A percentile compares a stretch with the other conserved stretches of the same genome.
phyloP scores from a whole-genome alignment of 2,888 invertebrate species.

The Gari tellinella region DNA sequence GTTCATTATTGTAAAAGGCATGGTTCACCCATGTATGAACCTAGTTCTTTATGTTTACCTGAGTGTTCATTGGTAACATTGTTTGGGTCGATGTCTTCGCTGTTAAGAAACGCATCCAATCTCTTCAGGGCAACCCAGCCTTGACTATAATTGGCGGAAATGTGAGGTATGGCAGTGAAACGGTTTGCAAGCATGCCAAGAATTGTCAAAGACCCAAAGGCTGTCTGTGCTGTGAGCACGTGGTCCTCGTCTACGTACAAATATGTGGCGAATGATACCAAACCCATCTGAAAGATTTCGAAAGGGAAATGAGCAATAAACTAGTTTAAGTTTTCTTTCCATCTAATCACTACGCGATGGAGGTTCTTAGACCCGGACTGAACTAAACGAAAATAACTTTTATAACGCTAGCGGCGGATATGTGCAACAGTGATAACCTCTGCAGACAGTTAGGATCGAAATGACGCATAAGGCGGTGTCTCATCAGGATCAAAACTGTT shows the following conservation, averaged over 20 bases:
- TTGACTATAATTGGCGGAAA: conserved; percentile 87
- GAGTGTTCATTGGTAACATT: conserved; percentile 50
- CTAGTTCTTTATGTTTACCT: conserved; percentile 14
- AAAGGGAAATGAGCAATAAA: no score
- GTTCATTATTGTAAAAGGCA: no score
- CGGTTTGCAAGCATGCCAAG: conserved; percentile 88
- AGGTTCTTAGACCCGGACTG: no score
- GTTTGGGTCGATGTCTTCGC: conserved; percentile 58
- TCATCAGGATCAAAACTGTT: no score
- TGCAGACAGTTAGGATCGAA: no score
- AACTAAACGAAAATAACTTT: no score
- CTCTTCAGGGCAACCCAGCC: conserved; percentile 59
- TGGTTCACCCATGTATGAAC: no score
- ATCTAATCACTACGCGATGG: no score
- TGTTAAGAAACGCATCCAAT: conserved; percentile 58
- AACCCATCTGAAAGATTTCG: conserved; percentile 73
- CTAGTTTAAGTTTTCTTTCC: no score
- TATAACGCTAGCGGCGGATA: no score
- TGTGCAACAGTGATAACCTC: no score
- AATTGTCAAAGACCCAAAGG: conserved; percentile 83
- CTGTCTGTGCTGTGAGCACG: conserved; percentile 88
- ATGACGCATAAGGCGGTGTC: no score
- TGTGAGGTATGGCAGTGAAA: conserved; percentile 97
- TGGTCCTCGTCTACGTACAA: conserved; percentile 75
- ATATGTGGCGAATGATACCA: conserved; percentile 80